Conservation (phyloP, 2,888 invertebrate genomes). For the Rapana venosa region DNA sequence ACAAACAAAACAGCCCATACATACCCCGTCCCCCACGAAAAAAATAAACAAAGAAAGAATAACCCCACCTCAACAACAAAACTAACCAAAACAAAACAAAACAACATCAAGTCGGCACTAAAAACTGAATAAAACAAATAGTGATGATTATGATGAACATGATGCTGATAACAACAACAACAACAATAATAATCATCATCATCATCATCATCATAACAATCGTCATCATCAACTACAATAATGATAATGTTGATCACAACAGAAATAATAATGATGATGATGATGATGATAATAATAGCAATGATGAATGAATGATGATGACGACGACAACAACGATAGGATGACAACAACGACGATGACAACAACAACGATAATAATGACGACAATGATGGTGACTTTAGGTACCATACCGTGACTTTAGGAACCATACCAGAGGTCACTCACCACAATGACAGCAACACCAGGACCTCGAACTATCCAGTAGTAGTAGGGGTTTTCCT, state of each 20-base stretch:
- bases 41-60: too few species aligned
- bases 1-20: too few species aligned
- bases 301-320: too few species aligned
- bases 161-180: not conserved
- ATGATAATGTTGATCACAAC: not conserved
- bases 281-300: too few species aligned
- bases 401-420: not conserved
- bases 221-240: not conserved
- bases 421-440: too few species aligned
- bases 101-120: too few species aligned
- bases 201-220: not conserved
- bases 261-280: not conserved
- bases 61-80: too few species aligned
- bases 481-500: constrained; percentile 49
- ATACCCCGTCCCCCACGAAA: too few species aligned
- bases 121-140: not conserved
- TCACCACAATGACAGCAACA: constrained; percentile 53
- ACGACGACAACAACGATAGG: too few species aligned
- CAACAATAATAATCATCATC: not conserved
- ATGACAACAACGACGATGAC: too few species aligned
- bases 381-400: not conserved
- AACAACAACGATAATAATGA: not conserved
- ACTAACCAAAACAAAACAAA: too few species aligned
- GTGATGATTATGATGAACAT: not conserved
- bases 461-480: constrained; percentile 53